These are phyloP conservation scores for Donacobius atricapilla DNA, from an alignment of 2,113 vertebrate genomes.

Conservation along the genomic window DNA sequence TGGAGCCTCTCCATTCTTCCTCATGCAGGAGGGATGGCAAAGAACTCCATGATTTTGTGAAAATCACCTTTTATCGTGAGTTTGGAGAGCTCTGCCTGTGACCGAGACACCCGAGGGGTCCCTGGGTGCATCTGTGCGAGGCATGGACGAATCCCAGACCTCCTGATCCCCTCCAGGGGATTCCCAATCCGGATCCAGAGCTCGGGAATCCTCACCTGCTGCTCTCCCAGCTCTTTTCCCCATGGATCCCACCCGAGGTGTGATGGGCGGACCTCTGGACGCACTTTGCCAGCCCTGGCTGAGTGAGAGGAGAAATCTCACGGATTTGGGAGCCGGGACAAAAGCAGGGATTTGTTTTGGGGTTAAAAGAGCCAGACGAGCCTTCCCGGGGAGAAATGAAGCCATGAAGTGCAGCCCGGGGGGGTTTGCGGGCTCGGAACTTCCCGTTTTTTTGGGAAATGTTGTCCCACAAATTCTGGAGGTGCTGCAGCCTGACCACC, in stretches of 20 bases:
- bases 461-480: background rate
- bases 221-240: background rate
- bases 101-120: fast-evolving
- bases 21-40: background rate
- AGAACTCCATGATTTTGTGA: background rate
- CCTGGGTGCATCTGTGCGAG: background rate
- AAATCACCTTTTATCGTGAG: fast-evolving
- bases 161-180: background rate
- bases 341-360: background rate
- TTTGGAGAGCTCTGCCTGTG: background rate
- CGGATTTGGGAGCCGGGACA: background rate
- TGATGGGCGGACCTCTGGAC: background rate
- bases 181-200: background rate
- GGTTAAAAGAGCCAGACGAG: background rate
- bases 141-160: background rate
- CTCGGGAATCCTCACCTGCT: background rate
- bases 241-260: background rate
- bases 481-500: background rate
- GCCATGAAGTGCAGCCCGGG: background rate
- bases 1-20: background rate
- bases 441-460: background rate
- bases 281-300: background rate
- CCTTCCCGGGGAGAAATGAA: background rate
- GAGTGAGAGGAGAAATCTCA: background rate
- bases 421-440: background rate